phyloP scores from a whole-genome alignment of 2,797 vertebrate genomes.

The Odontamblyopus lacepedii region DNA sequence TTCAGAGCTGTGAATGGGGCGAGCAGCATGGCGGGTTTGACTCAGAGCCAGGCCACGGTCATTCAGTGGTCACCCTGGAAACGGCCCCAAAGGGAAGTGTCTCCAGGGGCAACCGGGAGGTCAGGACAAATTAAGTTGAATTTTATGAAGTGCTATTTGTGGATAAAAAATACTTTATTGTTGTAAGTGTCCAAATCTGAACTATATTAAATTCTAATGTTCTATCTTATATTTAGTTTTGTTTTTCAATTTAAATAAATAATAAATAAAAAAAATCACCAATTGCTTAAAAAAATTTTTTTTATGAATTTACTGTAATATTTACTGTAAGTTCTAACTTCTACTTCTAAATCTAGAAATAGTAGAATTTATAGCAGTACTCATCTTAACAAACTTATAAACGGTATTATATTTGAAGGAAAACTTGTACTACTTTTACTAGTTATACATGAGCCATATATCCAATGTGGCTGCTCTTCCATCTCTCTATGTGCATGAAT shows the following conservation, averaged over 20 bases:
- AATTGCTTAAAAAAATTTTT: too few relatives aligned
- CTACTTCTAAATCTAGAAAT: background rate
- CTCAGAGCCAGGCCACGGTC: constrained; percentile 67
- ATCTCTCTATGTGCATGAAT: background rate
- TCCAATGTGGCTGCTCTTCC: background rate
- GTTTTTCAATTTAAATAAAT: too few relatives aligned
- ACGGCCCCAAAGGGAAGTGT: constrained; percentile 65
- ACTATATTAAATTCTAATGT: too few relatives aligned
- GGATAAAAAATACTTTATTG: background rate
- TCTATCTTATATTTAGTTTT: too few relatives aligned
- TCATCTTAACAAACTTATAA: background rate
- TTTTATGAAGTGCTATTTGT: background rate
- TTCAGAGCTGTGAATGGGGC: constrained; percentile 69
- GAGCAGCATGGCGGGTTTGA: constrained; percentile 65
- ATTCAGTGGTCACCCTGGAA: constrained; percentile 76
- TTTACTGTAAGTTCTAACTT: background rate
- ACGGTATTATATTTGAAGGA: background rate
- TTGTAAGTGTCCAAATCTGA: background rate
- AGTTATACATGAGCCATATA: background rate
- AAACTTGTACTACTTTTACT: background rate
- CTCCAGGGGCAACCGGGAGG: constrained; percentile 61
- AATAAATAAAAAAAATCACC: too few relatives aligned
- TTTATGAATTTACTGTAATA: too few relatives aligned
- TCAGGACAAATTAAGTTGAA: background rate
- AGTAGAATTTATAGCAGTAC: background rate